These are phyloP conservation scores for Cotesia congregata DNA, from an alignment of 2,888 invertebrate genomes.

Conservation along the genomic window DNA sequence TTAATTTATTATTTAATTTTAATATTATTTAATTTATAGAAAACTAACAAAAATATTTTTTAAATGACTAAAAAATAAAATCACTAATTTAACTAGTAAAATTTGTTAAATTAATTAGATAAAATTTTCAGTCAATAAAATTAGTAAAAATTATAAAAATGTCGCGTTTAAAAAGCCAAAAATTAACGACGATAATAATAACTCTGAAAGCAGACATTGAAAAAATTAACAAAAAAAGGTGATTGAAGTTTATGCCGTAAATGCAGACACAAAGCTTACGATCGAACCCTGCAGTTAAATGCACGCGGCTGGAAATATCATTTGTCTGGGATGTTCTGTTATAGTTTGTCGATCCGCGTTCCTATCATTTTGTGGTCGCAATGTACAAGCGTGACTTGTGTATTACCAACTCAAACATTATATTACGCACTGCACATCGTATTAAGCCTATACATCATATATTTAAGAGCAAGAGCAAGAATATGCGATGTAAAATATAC, in stretches of 20 bases:
- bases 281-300: slow-evolving; percentile 36
- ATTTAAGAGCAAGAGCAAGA: not conserved
- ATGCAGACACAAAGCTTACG: slow-evolving; percentile 20
- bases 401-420: not conserved
- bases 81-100: too few species aligned
- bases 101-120: too few species aligned
- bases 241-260: slow-evolving; percentile 13
- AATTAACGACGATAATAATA: slow-evolving; percentile 17
- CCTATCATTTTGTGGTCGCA: slow-evolving; percentile 27
- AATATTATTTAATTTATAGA: too few species aligned
- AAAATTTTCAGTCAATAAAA: too few species aligned
- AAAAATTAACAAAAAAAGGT: slow-evolving; percentile 14
- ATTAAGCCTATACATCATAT: not conserved
- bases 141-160: not conserved
- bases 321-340: slow-evolving; percentile 5
- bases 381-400: not conserved
- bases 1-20: too few species aligned
- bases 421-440: not conserved
- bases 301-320: slow-evolving; percentile 33
- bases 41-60: too few species aligned
- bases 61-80: too few species aligned
- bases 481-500: not conserved
- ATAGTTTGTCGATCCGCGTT: slow-evolving; percentile 19
- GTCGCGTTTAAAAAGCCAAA: slow-evolving; percentile 21
- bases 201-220: not conserved